phyloP scores from a whole-genome alignment of 1,140 invertebrate genomes.

The Hormaphis cornu region DNA sequence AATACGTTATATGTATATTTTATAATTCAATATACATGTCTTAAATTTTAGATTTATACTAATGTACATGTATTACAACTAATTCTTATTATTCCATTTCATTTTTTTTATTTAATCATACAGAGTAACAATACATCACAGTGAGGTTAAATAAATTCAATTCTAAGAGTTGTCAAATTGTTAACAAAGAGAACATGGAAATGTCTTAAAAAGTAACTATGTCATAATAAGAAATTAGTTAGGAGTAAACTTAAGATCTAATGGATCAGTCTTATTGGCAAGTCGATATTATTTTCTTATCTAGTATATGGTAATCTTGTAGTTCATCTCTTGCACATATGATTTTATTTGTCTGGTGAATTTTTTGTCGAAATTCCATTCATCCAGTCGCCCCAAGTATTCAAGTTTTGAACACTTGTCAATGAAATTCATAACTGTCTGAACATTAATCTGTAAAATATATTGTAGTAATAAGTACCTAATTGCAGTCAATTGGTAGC shows the following conservation, averaged over 20 bases:
- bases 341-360: background rate
- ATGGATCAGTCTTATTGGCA: constrained; percentile 10
- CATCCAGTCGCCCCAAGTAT: background rate
- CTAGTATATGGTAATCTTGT: constrained; percentile 11
- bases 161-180: background rate
- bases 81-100: background rate
- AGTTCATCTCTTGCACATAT: background rate
- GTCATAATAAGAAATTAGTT: background rate
- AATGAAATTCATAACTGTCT: constrained; percentile 7
- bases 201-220: background rate
- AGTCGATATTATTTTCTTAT: background rate
- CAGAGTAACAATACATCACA: background rate
- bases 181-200: background rate
- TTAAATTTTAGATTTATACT: too few species aligned
- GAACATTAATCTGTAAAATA: background rate
- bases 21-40: background rate
- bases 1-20: background rate
- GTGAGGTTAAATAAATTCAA: background rate
- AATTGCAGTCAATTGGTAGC: too few species aligned
- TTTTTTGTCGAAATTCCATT: background rate
- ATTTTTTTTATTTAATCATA: background rate
- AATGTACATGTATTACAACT: too few species aligned
- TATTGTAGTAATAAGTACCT: too few species aligned
- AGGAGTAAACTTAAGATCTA: constrained; percentile 6
- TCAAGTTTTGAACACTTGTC: constrained; percentile 11